These are phyloP conservation scores for Gari tellinella DNA, from an alignment of 2,888 invertebrate species.

Conservation along the genomic window DNA sequence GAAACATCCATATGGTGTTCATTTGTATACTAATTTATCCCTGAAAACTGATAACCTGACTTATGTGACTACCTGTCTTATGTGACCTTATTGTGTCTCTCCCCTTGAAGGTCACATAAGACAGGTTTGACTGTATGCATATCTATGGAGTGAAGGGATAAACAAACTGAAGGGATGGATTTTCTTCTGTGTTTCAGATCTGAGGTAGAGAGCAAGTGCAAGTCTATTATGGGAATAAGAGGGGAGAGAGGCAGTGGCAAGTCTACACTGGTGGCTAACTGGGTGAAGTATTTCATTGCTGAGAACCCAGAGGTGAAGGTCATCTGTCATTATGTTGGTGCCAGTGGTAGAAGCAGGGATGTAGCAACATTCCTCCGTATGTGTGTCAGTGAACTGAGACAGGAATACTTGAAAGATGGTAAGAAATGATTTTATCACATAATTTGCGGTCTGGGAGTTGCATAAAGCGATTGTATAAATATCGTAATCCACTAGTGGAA, in stretches of 20 bases:
- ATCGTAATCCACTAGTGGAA: too few relatives aligned
- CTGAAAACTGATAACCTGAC: too few relatives aligned
- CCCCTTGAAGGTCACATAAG: too few relatives aligned
- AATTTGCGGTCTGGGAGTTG: too few relatives aligned
- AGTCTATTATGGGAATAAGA: constrained; percentile 73
- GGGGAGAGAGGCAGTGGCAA: constrained; percentile 82
- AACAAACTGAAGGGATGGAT: too few relatives aligned
- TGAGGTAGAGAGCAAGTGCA: constrained; percentile 47
- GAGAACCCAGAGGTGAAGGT: constrained; percentile 72
- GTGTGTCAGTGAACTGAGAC: constrained; percentile 63
- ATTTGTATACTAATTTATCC: too few relatives aligned
- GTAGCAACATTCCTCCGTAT: constrained; percentile 71
- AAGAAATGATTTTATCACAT: background rate
- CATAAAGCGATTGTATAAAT: too few relatives aligned
- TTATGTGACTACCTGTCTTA: too few relatives aligned
- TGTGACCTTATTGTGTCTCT: too few relatives aligned
- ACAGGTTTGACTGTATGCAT: too few relatives aligned
- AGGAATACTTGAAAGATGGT: constrained; percentile 63
- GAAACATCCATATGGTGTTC: too few relatives aligned
- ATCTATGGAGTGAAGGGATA: too few relatives aligned
- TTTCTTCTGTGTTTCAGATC: constrained; percentile 47
- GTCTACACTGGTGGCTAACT: constrained; percentile 77
- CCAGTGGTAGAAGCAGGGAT: constrained; percentile 73
- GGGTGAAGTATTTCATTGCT: constrained; percentile 74
- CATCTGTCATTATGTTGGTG: constrained; percentile 76